These are phyloP conservation scores for Eretmocerus hayati DNA, from an alignment of 2,888 invertebrate genomes.

Conservation along the genomic window DNA sequence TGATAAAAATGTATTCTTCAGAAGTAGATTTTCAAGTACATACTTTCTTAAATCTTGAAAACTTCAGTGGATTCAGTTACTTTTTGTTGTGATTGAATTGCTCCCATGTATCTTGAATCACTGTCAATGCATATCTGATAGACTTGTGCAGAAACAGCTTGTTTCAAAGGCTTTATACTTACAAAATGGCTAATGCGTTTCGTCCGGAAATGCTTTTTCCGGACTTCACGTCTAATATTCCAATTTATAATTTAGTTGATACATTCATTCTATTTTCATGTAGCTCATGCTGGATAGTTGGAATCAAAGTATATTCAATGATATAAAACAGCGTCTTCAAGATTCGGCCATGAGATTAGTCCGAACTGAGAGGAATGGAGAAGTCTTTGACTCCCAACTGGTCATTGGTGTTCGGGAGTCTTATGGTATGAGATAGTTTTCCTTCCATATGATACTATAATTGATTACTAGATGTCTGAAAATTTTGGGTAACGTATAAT, in stretches of 20 bases:
- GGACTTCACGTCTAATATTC: background rate
- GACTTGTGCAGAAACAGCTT: too few species aligned
- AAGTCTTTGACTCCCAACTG: conserved; percentile 94
- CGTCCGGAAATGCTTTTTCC: too few species aligned
- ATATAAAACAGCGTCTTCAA: conserved; percentile 87
- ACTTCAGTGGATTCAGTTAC: too few species aligned
- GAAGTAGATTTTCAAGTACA: too few species aligned
- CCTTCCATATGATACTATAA: too few species aligned
- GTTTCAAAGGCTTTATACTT: too few species aligned
- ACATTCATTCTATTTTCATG: conserved; percentile 6
- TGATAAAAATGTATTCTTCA: too few species aligned
- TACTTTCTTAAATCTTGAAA: too few species aligned
- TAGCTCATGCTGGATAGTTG: conserved; percentile 97
- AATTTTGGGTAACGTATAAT: background rate
- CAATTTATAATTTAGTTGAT: background rate
- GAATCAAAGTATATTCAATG: conserved; percentile 95
- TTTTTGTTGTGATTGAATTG: too few species aligned
- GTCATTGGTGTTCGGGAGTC: conserved; percentile 98
- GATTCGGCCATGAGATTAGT: conserved; percentile 97
- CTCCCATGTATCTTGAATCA: too few species aligned
- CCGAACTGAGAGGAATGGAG: conserved; percentile 93
- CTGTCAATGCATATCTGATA: too few species aligned
- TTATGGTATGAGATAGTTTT: conserved; percentile 73
- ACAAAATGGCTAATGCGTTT: too few species aligned
- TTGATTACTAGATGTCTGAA: background rate